These are phyloP conservation scores for Stigmatopora nigra DNA, from an alignment of 2,113 vertebrate genomes.

Conservation along the genomic window DNA sequence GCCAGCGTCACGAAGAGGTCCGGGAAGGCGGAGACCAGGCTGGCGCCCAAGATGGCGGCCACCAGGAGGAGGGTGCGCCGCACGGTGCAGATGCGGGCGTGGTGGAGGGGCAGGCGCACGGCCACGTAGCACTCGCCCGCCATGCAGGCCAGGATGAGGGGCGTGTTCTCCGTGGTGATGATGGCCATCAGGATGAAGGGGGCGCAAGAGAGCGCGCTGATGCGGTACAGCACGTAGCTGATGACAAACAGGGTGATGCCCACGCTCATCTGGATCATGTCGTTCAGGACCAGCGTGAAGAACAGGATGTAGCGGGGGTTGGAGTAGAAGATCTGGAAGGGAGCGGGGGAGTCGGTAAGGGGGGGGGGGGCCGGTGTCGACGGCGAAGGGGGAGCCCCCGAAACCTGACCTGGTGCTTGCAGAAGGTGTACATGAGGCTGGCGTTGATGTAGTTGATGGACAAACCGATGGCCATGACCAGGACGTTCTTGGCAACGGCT, in stretches of 20 bases:
- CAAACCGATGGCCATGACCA: conserved; percentile 55
- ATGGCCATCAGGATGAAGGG: conserved; percentile 26
- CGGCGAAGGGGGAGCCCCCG: no score
- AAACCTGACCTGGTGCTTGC: conserved; percentile 49
- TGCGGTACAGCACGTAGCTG: conserved; percentile 44
- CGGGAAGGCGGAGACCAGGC: conserved; percentile 34
- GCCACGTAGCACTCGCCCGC: conserved; percentile 66
- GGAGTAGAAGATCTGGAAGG: conserved; percentile 42
- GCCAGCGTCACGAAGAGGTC: conserved; percentile 52
- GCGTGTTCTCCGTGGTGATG: conserved; percentile 54
- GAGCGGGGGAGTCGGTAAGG: not conserved
- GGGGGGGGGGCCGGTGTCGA: fast-evolving
- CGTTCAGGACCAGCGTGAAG: conserved; percentile 59
- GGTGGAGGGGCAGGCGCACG: conserved; percentile 59
- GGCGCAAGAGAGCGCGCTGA: conserved; percentile 30
- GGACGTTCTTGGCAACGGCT: conserved; percentile 53
- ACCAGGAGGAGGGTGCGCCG: conserved; percentile 45
- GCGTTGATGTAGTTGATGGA: conserved; percentile 64
- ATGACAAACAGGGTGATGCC: conserved; percentile 40
- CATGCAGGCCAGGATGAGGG: conserved; percentile 68
- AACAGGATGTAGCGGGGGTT: conserved; percentile 63
- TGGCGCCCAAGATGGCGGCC: conserved; percentile 48
- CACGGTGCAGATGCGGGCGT: conserved; percentile 57
- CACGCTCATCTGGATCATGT: conserved; percentile 57
- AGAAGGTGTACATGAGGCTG: conserved; percentile 57